Percentiles rank a stretch among this genome's conserved stretches.
phyloP scores from a whole-genome alignment of 2,113 vertebrate genomes.

The Sterrhoptilus dennistouni region DNA sequence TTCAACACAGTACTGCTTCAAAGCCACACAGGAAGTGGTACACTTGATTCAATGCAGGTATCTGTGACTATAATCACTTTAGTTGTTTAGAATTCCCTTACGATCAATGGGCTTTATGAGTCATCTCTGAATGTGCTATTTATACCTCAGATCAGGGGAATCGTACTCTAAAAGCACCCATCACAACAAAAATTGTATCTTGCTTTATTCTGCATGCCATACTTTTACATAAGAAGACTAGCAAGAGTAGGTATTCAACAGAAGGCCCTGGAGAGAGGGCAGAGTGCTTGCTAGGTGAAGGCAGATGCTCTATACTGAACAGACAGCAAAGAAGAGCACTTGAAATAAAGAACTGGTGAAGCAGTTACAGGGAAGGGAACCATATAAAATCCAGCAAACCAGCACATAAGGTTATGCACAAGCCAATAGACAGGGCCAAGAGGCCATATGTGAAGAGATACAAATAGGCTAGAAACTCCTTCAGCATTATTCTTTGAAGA shows the following conservation, averaged over 20 bases:
- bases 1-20: not conserved
- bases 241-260: not conserved
- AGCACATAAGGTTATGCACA: not conserved
- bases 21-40: not conserved
- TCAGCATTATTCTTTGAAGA: not conserved
- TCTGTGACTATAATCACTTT: not conserved
- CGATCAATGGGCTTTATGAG: not conserved
- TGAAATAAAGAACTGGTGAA: not conserved
- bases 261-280: not conserved
- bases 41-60: not conserved
- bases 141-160: fast-evolving
- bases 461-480: not conserved
- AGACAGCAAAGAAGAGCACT: not conserved
- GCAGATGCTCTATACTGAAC: not conserved
- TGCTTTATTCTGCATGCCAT: not conserved
- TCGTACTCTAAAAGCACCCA: not conserved
- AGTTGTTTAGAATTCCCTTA: not conserved
- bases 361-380: not conserved
- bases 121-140: not conserved
- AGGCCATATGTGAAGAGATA: not conserved
- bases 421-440: not conserved
- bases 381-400: not conserved
- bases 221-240: not conserved
- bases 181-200: not conserved
- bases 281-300: not conserved